Base-by-base conservation (phyloP, 2,113 vertebrate species). In the Rhizomys pruinosus region DNA sequence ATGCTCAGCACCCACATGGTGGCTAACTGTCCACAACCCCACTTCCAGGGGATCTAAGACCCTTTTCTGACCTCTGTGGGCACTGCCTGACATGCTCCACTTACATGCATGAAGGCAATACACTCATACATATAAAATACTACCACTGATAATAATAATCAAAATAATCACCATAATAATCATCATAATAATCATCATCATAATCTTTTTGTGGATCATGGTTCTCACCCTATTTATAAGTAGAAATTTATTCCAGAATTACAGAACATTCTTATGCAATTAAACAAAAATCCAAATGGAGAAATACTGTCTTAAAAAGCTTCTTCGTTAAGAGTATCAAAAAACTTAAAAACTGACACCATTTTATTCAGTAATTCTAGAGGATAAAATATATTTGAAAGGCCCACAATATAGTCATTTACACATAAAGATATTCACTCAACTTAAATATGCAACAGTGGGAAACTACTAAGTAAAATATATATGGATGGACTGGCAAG, bases 221-320 rank as follows among this genome's bases (percentile, higher is more conserved):
- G 19, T 86, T 93, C 20, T 89, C 64, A 61, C 84, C 66, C 44
- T 12, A 71, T 29, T 82, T 57, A 47, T 17, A 25, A 64, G 77
- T 2, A 86, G n/a, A 78, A 86, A 55, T 44, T 72, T n/a, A 89
- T 85, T 93, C 66, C 63, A 91, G 9, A 76, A 71, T 79, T 81
- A 79, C 23, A 68, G 23, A 42, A 57, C 2, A 85, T 55, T 92
- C 85, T 89, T 68, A 82, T 11, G n/a, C 34, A 86, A 32, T 81
- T 68, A 61, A 91, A 52, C 5, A 87, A 71, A 25, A 84, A 17
- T 6, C 2, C 12, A 79, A 89, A 81, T 39, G 16, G 27, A 59
- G 9, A 87, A 76, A 61, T 63, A 13, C 9, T 90, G 55, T 74
- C 76, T 64, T 74, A 25, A 93, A n/a, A 79, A 92, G 42, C 8